Conservation (phyloP, 2,888 invertebrate species). For the Eristalinus sepulchralis region DNA sequence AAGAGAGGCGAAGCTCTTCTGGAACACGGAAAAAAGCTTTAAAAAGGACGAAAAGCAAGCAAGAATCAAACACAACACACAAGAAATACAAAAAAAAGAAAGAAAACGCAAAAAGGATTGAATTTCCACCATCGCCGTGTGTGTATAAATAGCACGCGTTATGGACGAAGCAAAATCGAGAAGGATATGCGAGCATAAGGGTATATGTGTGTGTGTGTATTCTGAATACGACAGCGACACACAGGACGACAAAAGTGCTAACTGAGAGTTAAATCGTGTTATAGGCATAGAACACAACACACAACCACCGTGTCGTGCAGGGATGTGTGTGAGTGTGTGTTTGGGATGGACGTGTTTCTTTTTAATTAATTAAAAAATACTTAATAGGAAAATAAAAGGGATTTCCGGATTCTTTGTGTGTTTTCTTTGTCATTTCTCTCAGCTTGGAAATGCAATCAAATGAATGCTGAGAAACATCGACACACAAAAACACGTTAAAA, state of each 20-base stretch:
- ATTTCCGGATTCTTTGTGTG: conserved; percentile 42
- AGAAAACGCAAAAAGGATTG: conserved; percentile 43
- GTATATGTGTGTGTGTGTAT: conserved; percentile 23
- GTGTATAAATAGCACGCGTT: conserved; percentile 55
- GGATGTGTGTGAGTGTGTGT: neutral
- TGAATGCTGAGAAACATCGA: conserved; percentile 2
- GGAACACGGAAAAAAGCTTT: conserved; percentile 53
- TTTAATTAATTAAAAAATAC: conserved; percentile 58
- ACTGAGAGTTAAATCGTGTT: conserved; percentile 53
- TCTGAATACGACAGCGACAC: neutral
- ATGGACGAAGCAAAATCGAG: conserved; percentile 16
- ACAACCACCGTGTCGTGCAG: neutral
- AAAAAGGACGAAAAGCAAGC: conserved; percentile 11
- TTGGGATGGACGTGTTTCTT: conserved; percentile 17
- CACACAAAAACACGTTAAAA: neutral
- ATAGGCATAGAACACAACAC: conserved; percentile 24
- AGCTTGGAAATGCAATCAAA: conserved; percentile 30
- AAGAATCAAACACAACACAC: neutral
- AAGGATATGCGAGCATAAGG: neutral
- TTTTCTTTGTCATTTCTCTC: conserved; percentile 1
- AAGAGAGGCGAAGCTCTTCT: conserved; percentile 36
- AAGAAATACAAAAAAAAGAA: neutral
- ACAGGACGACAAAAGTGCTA: conserved; percentile 49
- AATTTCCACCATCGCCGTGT: conserved; percentile 43
- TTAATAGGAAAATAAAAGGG: conserved; percentile 48